phyloP scores from a whole-genome alignment of 2,797 vertebrate species.

The Scomberomorus guttatus region DNA sequence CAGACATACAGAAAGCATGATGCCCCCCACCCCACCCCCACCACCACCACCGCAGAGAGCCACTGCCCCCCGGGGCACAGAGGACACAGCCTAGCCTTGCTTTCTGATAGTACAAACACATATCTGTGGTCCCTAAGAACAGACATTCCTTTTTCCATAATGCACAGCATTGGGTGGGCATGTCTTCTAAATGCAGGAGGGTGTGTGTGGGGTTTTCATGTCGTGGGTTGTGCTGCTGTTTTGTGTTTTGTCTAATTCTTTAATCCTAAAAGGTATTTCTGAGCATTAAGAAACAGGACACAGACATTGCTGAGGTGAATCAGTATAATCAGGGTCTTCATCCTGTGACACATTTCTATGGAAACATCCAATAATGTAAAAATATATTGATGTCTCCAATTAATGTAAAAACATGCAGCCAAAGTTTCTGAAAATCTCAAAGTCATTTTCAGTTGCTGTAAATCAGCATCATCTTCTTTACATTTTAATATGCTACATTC shows the following conservation, averaged over 20 bases:
- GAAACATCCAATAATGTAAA: not conserved
- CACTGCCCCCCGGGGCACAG: slow-evolving; percentile 28
- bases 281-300: slow-evolving; percentile 9
- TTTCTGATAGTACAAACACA: slow-evolving; percentile 59
- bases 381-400: slow-evolving; percentile 8
- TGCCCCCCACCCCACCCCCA: slow-evolving; percentile 26
- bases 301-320: slow-evolving; percentile 1
- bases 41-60: slow-evolving; percentile 51
- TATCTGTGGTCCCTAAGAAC: slow-evolving; percentile 31
- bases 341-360: not conserved
- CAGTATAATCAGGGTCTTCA: not conserved
- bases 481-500: not conserved
- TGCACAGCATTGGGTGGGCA: slow-evolving; percentile 22
- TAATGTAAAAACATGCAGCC: not conserved
- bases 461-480: not conserved
- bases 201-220: no score
- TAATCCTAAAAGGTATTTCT: slow-evolving; percentile 42
- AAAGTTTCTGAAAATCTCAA: not conserved
- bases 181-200: not conserved
- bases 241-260: slow-evolving; percentile 32
- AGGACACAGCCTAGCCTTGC: slow-evolving; percentile 38
- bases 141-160: slow-evolving; percentile 21
- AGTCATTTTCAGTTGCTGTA: not conserved
- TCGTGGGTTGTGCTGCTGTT: not conserved
- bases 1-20: slow-evolving; percentile 46